A percentile compares a stretch with the other conserved stretches of the same genome.
Conservation (phyloP, 1,140 invertebrate genomes). For the Drosophila varians region DNA sequence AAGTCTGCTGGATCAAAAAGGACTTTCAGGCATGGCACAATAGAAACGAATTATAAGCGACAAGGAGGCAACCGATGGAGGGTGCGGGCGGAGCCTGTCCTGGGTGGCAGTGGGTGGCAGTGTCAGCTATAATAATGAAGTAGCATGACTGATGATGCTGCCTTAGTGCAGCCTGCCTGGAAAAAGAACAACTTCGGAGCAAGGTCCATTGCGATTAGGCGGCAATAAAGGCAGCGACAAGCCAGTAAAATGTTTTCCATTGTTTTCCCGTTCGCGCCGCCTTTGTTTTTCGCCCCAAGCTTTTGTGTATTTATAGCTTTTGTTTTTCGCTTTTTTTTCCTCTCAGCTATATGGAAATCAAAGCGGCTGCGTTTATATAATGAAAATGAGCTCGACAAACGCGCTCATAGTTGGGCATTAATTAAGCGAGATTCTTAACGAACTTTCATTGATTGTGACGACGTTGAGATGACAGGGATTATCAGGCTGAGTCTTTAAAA, state of each 20-base stretch:
- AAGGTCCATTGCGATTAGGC: constrained; percentile 67
- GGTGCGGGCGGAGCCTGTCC: background rate
- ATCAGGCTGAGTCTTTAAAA: too few relatives aligned
- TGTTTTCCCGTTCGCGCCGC: constrained; percentile 34
- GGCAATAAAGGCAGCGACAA: constrained; percentile 55
- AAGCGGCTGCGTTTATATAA: constrained; percentile 45
- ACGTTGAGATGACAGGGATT: constrained; percentile 26
- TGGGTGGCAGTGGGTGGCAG: constrained; percentile 28
- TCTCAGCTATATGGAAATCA: constrained; percentile 39
- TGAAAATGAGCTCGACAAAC: constrained; percentile 52
- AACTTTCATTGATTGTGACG: constrained; percentile 65
- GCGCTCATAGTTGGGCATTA: constrained; percentile 48
- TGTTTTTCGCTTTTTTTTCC: constrained; percentile 2
- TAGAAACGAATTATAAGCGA: constrained; percentile 81
- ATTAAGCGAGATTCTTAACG: constrained; percentile 58
- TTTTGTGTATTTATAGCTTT: constrained; percentile 49
- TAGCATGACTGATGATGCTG: constrained; percentile 77
- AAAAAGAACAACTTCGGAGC: constrained; percentile 49
- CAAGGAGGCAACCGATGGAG: constrained; percentile 17
- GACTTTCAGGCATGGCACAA: constrained; percentile 75
- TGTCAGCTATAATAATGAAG: constrained; percentile 80
- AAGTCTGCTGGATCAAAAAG: constrained; percentile 82
- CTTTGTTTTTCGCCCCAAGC: constrained; percentile 24
- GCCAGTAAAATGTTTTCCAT: constrained; percentile 48
- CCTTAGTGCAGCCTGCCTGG: constrained; percentile 45